Conservation (phyloP, 2,113 vertebrate species). For the Ceyx melanurus region DNA sequence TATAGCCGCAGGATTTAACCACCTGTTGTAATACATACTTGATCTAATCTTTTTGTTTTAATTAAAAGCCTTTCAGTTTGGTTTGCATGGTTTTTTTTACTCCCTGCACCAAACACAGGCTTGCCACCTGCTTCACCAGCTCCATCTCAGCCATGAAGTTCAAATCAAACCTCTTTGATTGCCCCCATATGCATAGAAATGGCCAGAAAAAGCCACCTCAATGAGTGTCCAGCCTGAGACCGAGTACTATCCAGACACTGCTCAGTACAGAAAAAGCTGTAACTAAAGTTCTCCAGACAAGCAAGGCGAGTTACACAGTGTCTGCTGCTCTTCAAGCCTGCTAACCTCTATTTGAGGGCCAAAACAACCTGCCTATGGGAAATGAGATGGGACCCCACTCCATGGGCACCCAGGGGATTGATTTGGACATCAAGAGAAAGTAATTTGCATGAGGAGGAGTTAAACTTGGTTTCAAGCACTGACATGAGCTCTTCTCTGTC, state of each 20-base stretch:
- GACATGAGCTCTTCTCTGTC: neutral
- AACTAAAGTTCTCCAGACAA: neutral
- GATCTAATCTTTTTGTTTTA: constrained; percentile 54
- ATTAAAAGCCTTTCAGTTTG: constrained; percentile 51
- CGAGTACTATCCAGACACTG: neutral
- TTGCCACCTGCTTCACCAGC: neutral
- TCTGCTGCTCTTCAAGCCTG: neutral
- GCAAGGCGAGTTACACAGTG: fast-evolving
- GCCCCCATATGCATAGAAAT: neutral
- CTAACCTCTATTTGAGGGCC: neutral
- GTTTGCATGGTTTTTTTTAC: neutral
- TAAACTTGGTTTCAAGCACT: neutral
- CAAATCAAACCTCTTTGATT: neutral
- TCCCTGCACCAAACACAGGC: neutral
- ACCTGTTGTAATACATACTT: constrained; percentile 39
- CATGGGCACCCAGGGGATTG: fast-evolving
- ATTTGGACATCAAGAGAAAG: neutral
- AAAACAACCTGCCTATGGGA: neutral
- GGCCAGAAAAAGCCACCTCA: neutral
- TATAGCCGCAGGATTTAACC: constrained; percentile 37
- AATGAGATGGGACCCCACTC: neutral
- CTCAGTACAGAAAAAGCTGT: neutral
- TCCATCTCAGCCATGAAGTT: fast-evolving
- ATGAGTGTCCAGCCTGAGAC: neutral
- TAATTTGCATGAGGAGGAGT: neutral